A percentile compares a stretch with the other conserved stretches of the same genome.
phyloP scores from a whole-genome alignment of 1,140 invertebrate species.

The Tetragnatha versicolor region DNA sequence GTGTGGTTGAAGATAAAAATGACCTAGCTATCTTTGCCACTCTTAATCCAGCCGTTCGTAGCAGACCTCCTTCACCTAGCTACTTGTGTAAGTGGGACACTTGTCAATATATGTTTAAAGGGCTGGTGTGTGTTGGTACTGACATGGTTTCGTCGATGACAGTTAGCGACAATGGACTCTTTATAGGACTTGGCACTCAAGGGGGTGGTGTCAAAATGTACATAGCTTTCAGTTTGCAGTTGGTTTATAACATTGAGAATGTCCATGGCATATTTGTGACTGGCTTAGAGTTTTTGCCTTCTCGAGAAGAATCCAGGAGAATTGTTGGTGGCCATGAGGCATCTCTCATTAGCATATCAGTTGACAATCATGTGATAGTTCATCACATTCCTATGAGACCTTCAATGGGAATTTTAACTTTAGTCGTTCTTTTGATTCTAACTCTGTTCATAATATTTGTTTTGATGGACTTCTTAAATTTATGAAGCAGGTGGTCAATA shows the following conservation, averaged over 20 bases:
- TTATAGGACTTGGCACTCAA: conserved; percentile 91
- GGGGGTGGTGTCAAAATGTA: conserved; percentile 89
- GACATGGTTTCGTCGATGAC: conserved; percentile 85
- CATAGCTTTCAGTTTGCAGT: conserved; percentile 88
- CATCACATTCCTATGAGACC: conserved; percentile 81
- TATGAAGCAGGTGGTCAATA: no score
- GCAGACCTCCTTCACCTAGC: conserved; percentile 61
- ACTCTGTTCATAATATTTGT: conserved; percentile 57
- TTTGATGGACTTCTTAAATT: conserved; percentile 57
- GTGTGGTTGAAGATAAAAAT: conserved; percentile 72
- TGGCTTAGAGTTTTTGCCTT: conserved; percentile 85
- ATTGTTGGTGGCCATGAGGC: conserved; percentile 74
- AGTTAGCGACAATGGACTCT: conserved; percentile 87
- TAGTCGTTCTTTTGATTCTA: conserved; percentile 55
- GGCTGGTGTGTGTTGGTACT: conserved; percentile 61
- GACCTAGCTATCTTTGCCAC: conserved; percentile 79
- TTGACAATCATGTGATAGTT: conserved; percentile 91
- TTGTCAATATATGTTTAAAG: conserved; percentile 60
- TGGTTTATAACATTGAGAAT: conserved; percentile 78
- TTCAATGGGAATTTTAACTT: conserved; percentile 58
- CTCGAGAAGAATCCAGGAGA: conserved; percentile 70
- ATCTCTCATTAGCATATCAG: conserved; percentile 90
- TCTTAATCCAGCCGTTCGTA: conserved; percentile 78
- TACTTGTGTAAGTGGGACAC: conserved; percentile 66
- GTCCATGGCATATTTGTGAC: conserved; percentile 95